Conservation (phyloP, 92 coral and sea anemone genomes). For the Meandrina meandrites region DNA sequence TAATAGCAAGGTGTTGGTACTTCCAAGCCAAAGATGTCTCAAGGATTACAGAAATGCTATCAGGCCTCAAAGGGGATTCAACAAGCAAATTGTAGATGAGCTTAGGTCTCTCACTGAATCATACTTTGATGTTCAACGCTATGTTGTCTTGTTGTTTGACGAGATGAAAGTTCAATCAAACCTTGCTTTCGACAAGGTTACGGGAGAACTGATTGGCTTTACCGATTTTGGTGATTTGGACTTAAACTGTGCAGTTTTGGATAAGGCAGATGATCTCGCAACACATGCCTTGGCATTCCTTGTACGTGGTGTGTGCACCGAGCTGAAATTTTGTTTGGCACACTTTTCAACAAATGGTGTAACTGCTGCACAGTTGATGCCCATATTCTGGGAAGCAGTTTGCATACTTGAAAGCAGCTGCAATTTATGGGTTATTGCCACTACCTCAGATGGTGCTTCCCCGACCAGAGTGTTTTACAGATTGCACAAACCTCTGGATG, state of each 20-base stretch:
- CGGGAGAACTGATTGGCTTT: conserved; percentile 71
- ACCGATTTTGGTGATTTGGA: conserved; percentile 73
- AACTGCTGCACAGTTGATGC: conserved; percentile 48
- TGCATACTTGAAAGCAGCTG: conserved; percentile 48
- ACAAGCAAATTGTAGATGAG: conserved; percentile 36
- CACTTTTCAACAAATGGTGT: conserved; percentile 64
- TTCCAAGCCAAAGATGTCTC: conserved; percentile 59
- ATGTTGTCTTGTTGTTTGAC: conserved; percentile 63
- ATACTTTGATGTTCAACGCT: conserved; percentile 64
- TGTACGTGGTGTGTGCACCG: conserved; percentile 69
- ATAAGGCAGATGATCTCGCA: conserved; percentile 54
- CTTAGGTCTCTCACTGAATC: conserved; percentile 29
- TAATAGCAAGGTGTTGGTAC: conserved; percentile 57
- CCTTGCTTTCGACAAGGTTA: conserved; percentile 55
- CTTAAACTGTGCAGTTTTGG: conserved; percentile 50
- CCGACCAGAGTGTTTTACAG: conserved; percentile 33
- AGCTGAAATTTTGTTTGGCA: conserved; percentile 61
- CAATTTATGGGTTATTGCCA: conserved; percentile 51
- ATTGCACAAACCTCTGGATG: conserved; percentile 37
- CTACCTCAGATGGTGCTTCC: conserved; percentile 62
- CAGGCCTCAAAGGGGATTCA: conserved; percentile 56
- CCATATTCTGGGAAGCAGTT: conserved; percentile 53
- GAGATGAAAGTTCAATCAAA: conserved; percentile 65
- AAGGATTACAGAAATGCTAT: conserved; percentile 56
- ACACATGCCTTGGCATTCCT: conserved; percentile 67